Percentiles rank a stretch among this genome's conserved stretches.
Evolutionary conservation across 53 echinoderm and acorn worm genomes (phyloP).

Genomic region (Zoroaster sp.): DNA sequence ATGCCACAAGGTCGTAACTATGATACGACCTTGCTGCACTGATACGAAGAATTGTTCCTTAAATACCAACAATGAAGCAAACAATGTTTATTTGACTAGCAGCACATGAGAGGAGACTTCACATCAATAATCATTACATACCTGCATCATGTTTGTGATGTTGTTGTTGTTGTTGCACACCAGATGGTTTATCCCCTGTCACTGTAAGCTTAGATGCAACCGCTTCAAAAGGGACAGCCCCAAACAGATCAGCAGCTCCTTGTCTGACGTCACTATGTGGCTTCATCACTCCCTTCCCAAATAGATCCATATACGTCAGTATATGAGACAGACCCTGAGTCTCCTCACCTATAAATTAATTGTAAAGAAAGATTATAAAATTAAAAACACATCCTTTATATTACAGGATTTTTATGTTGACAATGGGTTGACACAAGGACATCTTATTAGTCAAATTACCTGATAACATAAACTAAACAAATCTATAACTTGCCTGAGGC

Average conservation of each 20-base stretch:
- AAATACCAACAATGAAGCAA: neutral
- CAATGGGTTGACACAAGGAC: no score
- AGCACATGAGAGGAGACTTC: neutral
- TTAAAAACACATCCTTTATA: neutral
- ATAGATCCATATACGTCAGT: conserved; percentile 59
- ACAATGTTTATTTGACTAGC: neutral
- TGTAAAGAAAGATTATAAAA: neutral
- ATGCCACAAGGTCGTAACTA: no score
- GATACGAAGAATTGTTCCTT: no score
- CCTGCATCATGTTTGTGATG: conserved; percentile 64
- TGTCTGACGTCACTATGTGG: conserved; percentile 30
- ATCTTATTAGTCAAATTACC: no score
- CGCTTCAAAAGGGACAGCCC: conserved; percentile 89
- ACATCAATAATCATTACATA: neutral
- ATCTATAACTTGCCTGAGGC: conserved; percentile 63
- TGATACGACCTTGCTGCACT: no score
- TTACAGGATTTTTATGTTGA: no score
- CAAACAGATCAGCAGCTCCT: conserved; percentile 81
- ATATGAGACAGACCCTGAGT: neutral
- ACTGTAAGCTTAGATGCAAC: conserved; percentile 64
- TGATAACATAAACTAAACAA: neutral
- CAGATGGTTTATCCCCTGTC: conserved; percentile 20
- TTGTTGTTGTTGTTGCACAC: conserved; percentile 49
- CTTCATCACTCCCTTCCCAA: conserved; percentile 3
- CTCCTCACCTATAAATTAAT: conserved; percentile 44